phyloP scores from a whole-genome alignment of 2,888 invertebrate species.

The Athetis lepigone region DNA sequence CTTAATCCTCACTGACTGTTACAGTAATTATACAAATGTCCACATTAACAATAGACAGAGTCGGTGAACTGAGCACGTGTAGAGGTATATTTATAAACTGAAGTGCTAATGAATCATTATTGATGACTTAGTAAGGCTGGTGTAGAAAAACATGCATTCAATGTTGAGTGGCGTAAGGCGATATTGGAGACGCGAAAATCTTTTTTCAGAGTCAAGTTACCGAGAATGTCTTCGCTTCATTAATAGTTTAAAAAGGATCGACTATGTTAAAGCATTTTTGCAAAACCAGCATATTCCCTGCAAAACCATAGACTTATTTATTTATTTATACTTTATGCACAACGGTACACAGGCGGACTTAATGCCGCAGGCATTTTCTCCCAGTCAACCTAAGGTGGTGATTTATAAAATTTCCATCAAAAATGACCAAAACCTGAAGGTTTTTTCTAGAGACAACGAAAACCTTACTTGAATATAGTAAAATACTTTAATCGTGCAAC shows the following conservation, averaged over 20 bases:
- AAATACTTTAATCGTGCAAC: background rate
- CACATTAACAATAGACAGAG: constrained; percentile 43
- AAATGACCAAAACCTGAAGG: background rate
- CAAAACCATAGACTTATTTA: too few species aligned
- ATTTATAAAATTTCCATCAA: too few species aligned
- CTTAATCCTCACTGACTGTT: constrained; percentile 8
- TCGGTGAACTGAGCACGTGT: constrained; percentile 56
- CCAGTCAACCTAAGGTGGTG: too few species aligned
- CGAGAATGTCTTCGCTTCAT: background rate
- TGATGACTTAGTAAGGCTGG: constrained; percentile 52
- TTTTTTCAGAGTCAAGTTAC: background rate
- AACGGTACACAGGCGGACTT: too few species aligned
- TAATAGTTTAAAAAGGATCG: background rate
- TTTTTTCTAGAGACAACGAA: background rate
- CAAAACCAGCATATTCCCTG: background rate
- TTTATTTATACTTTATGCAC: too few species aligned
- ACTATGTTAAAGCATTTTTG: background rate
- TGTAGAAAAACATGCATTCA: constrained; percentile 22
- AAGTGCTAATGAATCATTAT: constrained; percentile 64
- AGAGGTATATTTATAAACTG: constrained; percentile 63
- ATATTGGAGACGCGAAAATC: constrained; percentile 21
- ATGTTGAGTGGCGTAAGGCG: constrained; percentile 9
- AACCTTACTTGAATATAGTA: accelerated
- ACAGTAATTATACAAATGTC: constrained; percentile 39
- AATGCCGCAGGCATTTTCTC: too few species aligned